Evolutionary conservation across 2,113 vertebrate genomes (phyloP).

Genomic region (Lynx canadensis): DNA sequence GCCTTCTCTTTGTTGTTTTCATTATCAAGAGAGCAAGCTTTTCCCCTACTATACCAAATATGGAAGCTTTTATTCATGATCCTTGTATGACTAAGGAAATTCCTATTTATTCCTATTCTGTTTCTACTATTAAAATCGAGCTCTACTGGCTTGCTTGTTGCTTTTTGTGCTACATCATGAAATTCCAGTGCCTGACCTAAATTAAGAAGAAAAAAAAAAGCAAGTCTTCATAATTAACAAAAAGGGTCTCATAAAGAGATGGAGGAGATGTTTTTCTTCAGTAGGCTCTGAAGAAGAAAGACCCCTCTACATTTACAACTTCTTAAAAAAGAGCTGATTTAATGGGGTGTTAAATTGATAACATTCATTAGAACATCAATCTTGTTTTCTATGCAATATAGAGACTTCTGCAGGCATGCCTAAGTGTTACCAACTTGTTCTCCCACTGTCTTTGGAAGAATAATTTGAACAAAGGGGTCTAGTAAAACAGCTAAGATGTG

Average conservation of each 20-base stretch:
- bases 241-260: not conserved
- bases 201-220: not conserved
- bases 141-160: not conserved
- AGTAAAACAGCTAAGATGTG: constrained; percentile 8
- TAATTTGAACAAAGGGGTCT: constrained; percentile 26
- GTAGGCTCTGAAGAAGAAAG: not conserved
- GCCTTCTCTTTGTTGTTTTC: not conserved
- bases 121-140: not conserved
- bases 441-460: constrained; percentile 12
- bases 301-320: not conserved
- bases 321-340: constrained; percentile 8
- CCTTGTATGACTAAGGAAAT: not conserved
- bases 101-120: not conserved
- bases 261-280: not conserved
- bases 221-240: constrained; percentile 25
- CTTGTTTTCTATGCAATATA: not conserved
- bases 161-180: not conserved
- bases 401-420: not conserved
- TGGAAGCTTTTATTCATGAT: not conserved
- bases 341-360: not conserved
- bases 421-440: constrained; percentile 39
- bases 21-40: not conserved
- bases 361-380: constrained; percentile 31
- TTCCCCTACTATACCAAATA: not conserved
- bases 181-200: not conserved